Evolutionary conservation across 2,113 vertebrate species (phyloP).

Genomic region (Lophotis ruficrista): DNA sequence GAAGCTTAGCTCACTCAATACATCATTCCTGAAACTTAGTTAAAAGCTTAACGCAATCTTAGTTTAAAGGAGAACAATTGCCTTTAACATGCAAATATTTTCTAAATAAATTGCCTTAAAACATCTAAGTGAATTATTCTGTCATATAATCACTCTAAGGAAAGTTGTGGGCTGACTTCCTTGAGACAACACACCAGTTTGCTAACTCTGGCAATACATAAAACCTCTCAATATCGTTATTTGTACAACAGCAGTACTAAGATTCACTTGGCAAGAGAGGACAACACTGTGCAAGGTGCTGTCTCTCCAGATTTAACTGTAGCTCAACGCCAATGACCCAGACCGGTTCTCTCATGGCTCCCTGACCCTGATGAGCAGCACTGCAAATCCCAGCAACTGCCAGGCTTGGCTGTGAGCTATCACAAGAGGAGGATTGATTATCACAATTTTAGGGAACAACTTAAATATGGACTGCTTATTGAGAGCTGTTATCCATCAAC

Average conservation of each 20-base stretch:
- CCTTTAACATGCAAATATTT: conserved; percentile 55
- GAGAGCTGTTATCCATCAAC: not conserved
- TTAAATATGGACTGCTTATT: not conserved
- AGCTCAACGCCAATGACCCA: not conserved
- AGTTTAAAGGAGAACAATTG: conserved; percentile 52
- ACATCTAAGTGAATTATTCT: conserved; percentile 35
- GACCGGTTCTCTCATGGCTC: not conserved
- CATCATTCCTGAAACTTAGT: conserved; percentile 59
- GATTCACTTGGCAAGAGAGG: not conserved
- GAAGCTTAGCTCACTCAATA: conserved; percentile 39
- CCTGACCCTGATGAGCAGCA: not conserved
- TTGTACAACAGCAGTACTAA: not conserved
- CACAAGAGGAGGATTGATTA: not conserved
- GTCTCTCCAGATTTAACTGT: not conserved
- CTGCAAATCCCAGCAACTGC: not conserved
- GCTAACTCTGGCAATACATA: not conserved
- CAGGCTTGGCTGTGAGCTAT: not conserved
- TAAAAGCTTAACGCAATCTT: conserved; percentile 50
- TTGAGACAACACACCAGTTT: not conserved
- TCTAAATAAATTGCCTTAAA: conserved; percentile 41
- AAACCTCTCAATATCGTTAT: not conserved
- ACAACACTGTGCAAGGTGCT: not conserved
- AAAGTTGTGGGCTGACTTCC: not conserved
- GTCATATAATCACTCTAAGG: not conserved
- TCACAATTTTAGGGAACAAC: not conserved